A percentile compares a stretch with the other conserved stretches of the same genome.
These are phyloP conservation scores for Graphium colonna DNA, from an alignment of 2,888 invertebrate genomes.

Conservation along the genomic window DNA sequence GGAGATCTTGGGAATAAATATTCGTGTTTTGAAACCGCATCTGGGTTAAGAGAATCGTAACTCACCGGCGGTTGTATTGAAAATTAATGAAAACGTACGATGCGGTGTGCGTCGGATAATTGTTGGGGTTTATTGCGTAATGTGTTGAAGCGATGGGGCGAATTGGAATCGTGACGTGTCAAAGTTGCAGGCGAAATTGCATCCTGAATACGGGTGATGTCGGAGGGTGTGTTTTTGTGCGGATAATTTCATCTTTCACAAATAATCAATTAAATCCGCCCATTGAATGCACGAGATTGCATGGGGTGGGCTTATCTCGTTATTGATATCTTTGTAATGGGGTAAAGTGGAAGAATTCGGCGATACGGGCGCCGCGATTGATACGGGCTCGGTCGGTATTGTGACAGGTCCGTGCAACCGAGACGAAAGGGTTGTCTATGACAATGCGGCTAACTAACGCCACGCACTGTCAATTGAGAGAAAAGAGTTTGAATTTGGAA, in stretches of 20 bases:
- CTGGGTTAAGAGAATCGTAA: conserved; percentile 56
- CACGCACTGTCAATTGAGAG: background rate
- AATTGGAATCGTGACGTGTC: conserved; percentile 22
- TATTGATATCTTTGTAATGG: conserved; percentile 76
- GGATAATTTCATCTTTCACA: conserved; percentile 59
- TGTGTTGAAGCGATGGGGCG: conserved; percentile 6
- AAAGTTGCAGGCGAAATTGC: conserved; percentile 23
- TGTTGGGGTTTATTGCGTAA: conserved; percentile 20
- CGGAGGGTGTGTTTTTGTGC: too few species aligned
- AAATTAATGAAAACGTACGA: conserved; percentile 42
- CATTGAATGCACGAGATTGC: conserved; percentile 50
- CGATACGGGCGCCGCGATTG: conserved; percentile 65
- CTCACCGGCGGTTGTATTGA: conserved; percentile 35
- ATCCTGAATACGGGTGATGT: background rate
- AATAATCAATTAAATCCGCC: conserved; percentile 70
- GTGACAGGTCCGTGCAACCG: conserved; percentile 53
- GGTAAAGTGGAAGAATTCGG: conserved; percentile 68
- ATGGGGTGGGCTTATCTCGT: conserved; percentile 60
- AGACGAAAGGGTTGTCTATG: conserved; percentile 35
- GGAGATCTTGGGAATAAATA: conserved; percentile 47
- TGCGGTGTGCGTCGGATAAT: conserved; percentile 15
- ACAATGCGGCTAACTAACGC: background rate
- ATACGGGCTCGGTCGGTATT: conserved; percentile 65
- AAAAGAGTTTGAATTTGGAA: too few species aligned
- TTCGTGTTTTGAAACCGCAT: conserved; percentile 53